Conservation (phyloP, 2,797 vertebrate genomes). For the Sebastes minor region DNA sequence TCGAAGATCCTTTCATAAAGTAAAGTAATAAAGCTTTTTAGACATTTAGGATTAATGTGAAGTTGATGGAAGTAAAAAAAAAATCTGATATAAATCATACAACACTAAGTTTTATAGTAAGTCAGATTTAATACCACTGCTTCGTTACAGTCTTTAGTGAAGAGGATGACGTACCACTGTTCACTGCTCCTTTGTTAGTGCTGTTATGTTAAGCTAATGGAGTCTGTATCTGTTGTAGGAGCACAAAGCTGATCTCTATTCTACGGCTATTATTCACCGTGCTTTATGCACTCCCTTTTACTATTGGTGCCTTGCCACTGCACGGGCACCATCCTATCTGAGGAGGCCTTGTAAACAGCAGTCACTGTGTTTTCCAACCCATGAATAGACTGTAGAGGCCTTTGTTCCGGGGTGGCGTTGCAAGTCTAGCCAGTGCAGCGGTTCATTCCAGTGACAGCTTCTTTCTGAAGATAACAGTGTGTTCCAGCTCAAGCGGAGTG, state of each 20-base stretch:
- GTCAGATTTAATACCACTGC: neutral
- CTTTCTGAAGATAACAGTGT: slow-evolving; percentile 65
- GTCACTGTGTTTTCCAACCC: slow-evolving; percentile 43
- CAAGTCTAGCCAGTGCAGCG: slow-evolving; percentile 49
- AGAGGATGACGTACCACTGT: neutral
- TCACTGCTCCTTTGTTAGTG: slow-evolving; percentile 24
- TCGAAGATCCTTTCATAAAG: neutral
- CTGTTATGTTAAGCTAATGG: neutral
- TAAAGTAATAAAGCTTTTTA: neutral
- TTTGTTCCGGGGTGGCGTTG: slow-evolving; percentile 61
- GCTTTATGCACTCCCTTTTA: slow-evolving; percentile 27
- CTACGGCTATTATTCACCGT: slow-evolving; percentile 32
- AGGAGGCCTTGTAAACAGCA: slow-evolving; percentile 48
- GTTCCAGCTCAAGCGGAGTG: slow-evolving; percentile 51
- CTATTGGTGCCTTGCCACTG: slow-evolving; percentile 57
- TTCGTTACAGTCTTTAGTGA: neutral
- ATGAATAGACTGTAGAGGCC: slow-evolving; percentile 67
- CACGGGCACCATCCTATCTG: slow-evolving; percentile 26
- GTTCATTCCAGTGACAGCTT: slow-evolving; percentile 61
- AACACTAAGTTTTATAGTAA: neutral
- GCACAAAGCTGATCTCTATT: slow-evolving; percentile 24
- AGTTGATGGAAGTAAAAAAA: neutral
- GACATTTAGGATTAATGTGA: neutral
- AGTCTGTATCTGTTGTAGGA: slow-evolving; percentile 39
- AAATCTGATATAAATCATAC: neutral